Percentiles rank a stretch among this genome's conserved stretches.
These are phyloP conservation scores for Drosophila athabasca DNA, from an alignment of 1,140 invertebrate species.

Conservation along the genomic window DNA sequence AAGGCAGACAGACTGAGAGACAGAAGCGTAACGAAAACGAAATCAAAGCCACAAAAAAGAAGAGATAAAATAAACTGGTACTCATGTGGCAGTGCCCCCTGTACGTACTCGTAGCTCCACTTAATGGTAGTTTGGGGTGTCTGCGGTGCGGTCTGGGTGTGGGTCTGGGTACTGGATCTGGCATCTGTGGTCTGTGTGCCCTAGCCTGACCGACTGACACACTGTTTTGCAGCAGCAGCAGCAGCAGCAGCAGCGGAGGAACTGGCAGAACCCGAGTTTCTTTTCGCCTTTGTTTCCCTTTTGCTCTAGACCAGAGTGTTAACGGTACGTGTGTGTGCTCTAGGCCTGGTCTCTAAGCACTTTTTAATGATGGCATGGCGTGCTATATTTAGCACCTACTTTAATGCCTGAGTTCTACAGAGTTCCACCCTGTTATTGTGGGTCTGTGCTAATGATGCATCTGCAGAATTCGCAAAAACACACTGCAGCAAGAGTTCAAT, in stretches of 20 bases:
- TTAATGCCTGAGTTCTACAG: constrained; percentile 49
- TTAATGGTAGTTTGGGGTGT: not conserved
- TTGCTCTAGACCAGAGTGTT: constrained; percentile 30
- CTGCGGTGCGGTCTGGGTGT: constrained; percentile 2
- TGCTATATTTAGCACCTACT: constrained; percentile 71
- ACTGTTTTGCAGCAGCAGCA: constrained; percentile 28
- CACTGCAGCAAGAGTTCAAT: constrained; percentile 49
- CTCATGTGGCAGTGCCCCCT: too few relatives aligned
- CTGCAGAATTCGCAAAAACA: constrained; percentile 53
- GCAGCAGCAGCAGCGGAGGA: constrained; percentile 15
- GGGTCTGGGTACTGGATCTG: not conserved
- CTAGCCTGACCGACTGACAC: constrained; percentile 71
- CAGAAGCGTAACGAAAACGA: constrained; percentile 74
- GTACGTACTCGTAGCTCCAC: constrained; percentile 20
- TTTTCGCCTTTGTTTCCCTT: constrained; percentile 30
- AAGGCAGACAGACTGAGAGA: not conserved
- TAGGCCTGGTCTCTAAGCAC: constrained; percentile 46
- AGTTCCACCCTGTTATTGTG: constrained; percentile 22
- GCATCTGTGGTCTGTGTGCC: constrained; percentile 36
- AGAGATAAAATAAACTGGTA: constrained; percentile 32
- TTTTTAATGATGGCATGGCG: constrained; percentile 71
- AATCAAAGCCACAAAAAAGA: constrained; percentile 63
- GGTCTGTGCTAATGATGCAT: constrained; percentile 53
- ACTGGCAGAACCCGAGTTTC: constrained; percentile 31
- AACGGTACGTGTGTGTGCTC: constrained; percentile 59